Evolutionary conservation across 2,797 vertebrate genomes (phyloP).

Genomic region (Tragopan temminckii): DNA sequence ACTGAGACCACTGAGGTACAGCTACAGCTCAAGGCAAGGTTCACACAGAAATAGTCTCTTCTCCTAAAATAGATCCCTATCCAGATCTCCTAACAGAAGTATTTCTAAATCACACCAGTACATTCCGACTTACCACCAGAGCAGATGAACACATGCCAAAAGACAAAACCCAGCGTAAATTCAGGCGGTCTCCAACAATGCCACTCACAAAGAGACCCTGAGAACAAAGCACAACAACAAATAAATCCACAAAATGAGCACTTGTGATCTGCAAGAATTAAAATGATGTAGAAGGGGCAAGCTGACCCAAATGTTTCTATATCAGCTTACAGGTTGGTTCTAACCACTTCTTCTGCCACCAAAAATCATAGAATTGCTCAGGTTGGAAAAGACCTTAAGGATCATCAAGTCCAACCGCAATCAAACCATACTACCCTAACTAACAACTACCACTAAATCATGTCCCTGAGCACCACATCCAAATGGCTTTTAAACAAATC

Average conservation of each 20-base stretch:
- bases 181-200: constrained; percentile 91
- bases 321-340: neutral
- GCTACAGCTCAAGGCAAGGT: neutral
- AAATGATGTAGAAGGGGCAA: neutral
- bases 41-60: neutral
- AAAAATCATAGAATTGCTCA: neutral
- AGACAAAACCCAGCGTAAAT: constrained; percentile 93
- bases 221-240: constrained; percentile 38
- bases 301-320: neutral
- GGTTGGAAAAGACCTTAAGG: too few relatives aligned
- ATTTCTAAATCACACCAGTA: neutral
- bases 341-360: neutral
- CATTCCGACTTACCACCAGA: constrained; percentile 86
- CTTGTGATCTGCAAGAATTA: neutral
- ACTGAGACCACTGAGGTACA: neutral
- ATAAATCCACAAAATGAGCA: neutral
- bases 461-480: too few relatives aligned
- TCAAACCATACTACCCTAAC: too few relatives aligned
- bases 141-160: constrained; percentile 96
- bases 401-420: too few relatives aligned
- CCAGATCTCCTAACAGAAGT: neutral
- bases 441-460: too few relatives aligned
- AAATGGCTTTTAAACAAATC: too few relatives aligned
- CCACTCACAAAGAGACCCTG: constrained; percentile 97
- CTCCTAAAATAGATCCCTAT: neutral